Conservation (phyloP, 2,113 vertebrate genomes). For the Petrocephalus microphthalmus region DNA sequence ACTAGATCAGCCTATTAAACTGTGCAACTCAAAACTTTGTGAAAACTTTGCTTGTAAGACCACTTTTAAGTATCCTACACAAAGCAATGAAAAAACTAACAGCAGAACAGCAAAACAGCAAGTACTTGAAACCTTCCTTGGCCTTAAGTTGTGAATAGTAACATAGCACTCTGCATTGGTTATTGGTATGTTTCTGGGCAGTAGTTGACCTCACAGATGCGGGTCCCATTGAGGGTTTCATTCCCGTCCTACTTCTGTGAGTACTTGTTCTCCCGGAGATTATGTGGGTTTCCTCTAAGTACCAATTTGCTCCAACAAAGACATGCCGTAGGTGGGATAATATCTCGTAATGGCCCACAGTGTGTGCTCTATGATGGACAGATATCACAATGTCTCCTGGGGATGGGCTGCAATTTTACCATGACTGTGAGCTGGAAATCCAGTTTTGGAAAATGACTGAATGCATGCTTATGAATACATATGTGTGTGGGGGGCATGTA, state of each 20-base stretch:
- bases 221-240: not conserved
- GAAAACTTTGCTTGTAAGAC: not conserved
- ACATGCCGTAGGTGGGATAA: not conserved
- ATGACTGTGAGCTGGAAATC: too few species aligned
- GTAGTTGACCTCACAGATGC: not conserved
- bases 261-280: not conserved
- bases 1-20: not conserved
- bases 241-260: not conserved
- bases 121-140: not conserved
- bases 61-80: not conserved
- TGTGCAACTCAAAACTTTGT: not conserved
- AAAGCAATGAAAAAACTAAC: not conserved
- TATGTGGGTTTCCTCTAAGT: not conserved
- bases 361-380: not conserved
- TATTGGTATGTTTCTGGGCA: not conserved
- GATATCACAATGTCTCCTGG: not conserved
- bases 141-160: not conserved
- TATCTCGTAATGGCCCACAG: not conserved
- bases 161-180: not conserved
- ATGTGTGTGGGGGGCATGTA: not conserved
- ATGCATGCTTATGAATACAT: not conserved
- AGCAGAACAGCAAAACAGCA: not conserved
- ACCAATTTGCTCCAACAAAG: not conserved
- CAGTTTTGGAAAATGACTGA: too few species aligned
- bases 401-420: too few species aligned